Base-by-base conservation (phyloP, 1,140 invertebrate species). In the Spodoptera litura region DNA sequence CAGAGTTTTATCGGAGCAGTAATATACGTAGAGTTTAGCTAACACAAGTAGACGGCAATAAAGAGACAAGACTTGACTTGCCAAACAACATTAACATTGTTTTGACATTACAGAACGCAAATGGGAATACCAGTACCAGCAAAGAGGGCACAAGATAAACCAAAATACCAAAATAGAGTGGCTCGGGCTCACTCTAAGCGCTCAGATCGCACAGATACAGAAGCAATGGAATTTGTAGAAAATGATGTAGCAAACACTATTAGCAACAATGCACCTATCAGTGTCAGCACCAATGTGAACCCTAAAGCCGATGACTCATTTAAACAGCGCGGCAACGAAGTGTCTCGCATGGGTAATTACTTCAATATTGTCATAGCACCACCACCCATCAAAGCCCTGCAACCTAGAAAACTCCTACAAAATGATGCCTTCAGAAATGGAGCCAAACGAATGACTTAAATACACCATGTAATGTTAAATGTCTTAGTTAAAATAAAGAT, bases 361-460 rank as follows among this genome's bases (percentile, higher is more conserved):
- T 94, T 94, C 81, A 93, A 94, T 62, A 93, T 94, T 13, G 93
- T 94, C 3, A 94, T 94, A n/a, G 93, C 93, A 1, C 92, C 92
- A 6, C 91, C 92, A 11, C 91, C 91, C 2, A 92, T 92, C 31
- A 91, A 91, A 78, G 85, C 93, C 3, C 78, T 94, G 9, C 92
- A 92, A 61, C 90, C 91, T 3, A 86, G 91, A 44, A 92, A 94
- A 82, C 35, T 89, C 31, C 10, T 93, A 27, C 83, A 85, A 10
- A 87, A 82, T 52, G 87, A 90, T 4, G 51, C 71, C 8, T 86
- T 82, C 58, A 81, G 84, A 81, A 70, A 80, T 44, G 61, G 85
- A 6, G 49, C 80, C 10, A 91, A 91, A 80, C 73, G 82, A 83
- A 82, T 87, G 56, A 78, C 20, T 25, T 75, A 35, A 53, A 64